Evolutionary conservation across 2,797 vertebrate species (phyloP), one percentile per base, ranked within the genome.

Genomic region (Cottoperca gobio): DNA sequence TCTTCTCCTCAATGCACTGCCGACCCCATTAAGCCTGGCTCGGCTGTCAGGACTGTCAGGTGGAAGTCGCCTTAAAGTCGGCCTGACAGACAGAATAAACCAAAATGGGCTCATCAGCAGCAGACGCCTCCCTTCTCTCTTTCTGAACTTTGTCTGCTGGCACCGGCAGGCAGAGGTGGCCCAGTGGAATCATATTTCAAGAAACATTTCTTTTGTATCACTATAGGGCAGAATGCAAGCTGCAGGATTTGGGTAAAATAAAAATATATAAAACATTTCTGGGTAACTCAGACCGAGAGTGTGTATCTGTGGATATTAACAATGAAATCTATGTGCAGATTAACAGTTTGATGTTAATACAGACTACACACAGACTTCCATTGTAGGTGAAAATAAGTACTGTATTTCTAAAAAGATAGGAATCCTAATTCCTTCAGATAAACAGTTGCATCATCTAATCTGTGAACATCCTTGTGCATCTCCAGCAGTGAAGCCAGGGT

Each of bases 91-190:
- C 80, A 82, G 59, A 86, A 88, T 62, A 76, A 80, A 69, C 64
- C 62, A 45, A 87, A 90, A 92, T 79, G 81, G 90, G 85, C 85
- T 86, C 81, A 81, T 91, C 88, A 86, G 73, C 62, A 73, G 45
- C 85, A 49, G 43, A 19, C 40, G 10, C 69, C 57, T 77, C 52
- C 46, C 28, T 35, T 71, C 45, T 78, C 67, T 35, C 42, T 26
- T 19, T 84, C 68, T 63, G 70, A 45, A 42, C 63, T 65, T 8
- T 46, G 45, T 62, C 64, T 70, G 75, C 62, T 49, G 43, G 33
- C 39, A 52, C 68, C 49, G 42, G 33, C 49, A 46, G 35, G 59
- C 63, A 17, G 37, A 48, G 72, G 49, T 21, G 72, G 52, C 23
- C 5, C 4, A 53, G 39, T 1, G 6, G 31, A 76, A 61, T 79